A percentile compares a stretch with the other conserved stretches of the same genome.
phyloP scores from a whole-genome alignment of 2,797 vertebrate genomes.

The Rhincodon typus region DNA sequence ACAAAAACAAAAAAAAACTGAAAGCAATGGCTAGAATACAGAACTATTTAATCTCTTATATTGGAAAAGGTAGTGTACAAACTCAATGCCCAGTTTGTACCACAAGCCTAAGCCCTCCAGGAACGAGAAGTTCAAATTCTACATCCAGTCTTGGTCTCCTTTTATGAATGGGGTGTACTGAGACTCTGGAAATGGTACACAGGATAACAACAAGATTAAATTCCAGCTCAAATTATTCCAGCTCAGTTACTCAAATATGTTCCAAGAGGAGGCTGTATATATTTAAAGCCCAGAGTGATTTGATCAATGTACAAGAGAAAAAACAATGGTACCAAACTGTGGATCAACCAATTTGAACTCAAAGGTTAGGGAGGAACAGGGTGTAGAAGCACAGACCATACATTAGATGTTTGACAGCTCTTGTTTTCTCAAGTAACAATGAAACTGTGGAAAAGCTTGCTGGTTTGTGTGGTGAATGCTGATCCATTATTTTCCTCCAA shows the following conservation, averaged over 20 bases:
- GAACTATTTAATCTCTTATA: not conserved
- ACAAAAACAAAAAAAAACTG: not conserved
- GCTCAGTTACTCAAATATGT: not conserved
- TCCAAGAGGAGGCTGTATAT: not conserved
- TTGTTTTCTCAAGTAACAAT: not conserved
- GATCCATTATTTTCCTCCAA: not conserved
- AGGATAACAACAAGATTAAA: not conserved
- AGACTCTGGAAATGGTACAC: not conserved
- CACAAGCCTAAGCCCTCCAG: not conserved
- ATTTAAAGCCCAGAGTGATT: not conserved
- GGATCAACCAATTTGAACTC: not conserved
- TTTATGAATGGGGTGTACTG: not conserved
- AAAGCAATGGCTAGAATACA: not conserved
- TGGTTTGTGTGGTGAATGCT: not conserved
- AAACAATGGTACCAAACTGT: not conserved
- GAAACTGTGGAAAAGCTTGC: not conserved
- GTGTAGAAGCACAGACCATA: not conserved
- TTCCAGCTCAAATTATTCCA: not conserved
- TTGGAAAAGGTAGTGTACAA: not conserved
- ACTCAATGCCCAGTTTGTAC: not conserved
- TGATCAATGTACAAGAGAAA: not conserved
- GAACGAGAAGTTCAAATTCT: not conserved
- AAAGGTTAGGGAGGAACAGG: not conserved
- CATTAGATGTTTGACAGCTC: not conserved
- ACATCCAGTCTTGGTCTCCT: not conserved